Evolutionary conservation across 2,113 vertebrate species (phyloP).

Genomic region (Kryptolebias marmoratus): DNA sequence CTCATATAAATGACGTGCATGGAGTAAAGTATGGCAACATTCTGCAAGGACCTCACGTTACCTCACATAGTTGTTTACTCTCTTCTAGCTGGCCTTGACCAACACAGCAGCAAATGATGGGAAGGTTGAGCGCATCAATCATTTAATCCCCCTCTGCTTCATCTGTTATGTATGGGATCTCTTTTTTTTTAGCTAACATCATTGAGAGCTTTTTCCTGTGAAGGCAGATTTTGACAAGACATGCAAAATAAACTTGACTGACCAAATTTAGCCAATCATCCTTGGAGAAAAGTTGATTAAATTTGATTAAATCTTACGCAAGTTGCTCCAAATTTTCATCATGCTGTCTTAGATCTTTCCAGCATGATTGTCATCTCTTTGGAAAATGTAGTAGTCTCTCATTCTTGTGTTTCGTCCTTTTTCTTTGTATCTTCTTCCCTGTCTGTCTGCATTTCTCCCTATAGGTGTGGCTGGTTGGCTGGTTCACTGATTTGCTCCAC

Average conservation of each 20-base stretch:
- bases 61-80: neutral
- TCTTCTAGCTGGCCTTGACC: constrained; percentile 1
- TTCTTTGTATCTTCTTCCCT: too few species aligned
- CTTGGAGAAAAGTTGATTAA: neutral
- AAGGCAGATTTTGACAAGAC: neutral
- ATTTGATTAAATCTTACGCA: neutral
- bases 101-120: neutral
- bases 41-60: neutral
- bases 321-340: neutral
- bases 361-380: neutral
- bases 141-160: neutral
- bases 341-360: neutral
- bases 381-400: neutral
- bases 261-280: neutral
- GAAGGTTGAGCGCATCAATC: neutral
- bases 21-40: neutral
- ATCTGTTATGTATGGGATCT: neutral
- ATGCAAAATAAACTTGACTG: neutral
- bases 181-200: neutral
- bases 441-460: neutral
- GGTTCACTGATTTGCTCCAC: neutral
- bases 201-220: neutral
- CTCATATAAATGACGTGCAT: neutral
- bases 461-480: neutral
- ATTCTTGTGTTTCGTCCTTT: neutral